Evolutionary conservation across 2,888 invertebrate species (phyloP), one percentile per base, ranked within the genome.

Genomic region (Mayetiola destructor): DNA sequence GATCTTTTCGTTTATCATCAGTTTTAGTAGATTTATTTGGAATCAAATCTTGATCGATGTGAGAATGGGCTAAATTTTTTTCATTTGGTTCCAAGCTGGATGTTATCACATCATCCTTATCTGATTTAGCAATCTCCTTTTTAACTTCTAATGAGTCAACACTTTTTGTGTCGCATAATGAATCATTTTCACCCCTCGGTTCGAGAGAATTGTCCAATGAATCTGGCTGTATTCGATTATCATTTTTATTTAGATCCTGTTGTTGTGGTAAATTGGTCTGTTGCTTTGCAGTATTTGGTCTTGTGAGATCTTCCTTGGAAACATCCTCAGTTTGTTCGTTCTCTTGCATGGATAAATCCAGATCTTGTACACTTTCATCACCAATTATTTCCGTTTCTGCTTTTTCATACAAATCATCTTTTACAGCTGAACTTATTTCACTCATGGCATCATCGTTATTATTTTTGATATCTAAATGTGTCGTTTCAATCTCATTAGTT

Each of bases 221-320:
- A 32, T 53, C 53, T 12, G 53, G 53, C 30, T 53, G 53, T 20
- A 53, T 53, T 52, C 29, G 52, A 29, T 29, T 30, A 32, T 53
- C 53, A 20, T 30, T 53, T 9, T 20, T 32, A 18, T 53, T 30
- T 18, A 16, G 16, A 52, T 53, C 53, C 16, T 32, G 29, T 9
- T 30, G 32, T 18, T 14, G 30, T 53, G 16, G 29, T 9, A 53
- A 30, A 14, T 23, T 48, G 2, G 27, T 48, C 16, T 48, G 48
- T 48, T 48, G 48, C 9, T 48, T 27, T 14, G 48, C 53, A 12
- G 18, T 20, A 53, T 27, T 53, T 53, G 29, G 30, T 4, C 18
- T 53, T 20, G 30, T 12, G 18, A n/a, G 16, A 18, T 53, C 29
- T 32, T 29, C 10, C 18, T 29, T 20, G 3, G 30, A 10, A 32